phyloP scores from a whole-genome alignment of 2,113 vertebrate genomes.

The Nycticryphes semicollaris region DNA sequence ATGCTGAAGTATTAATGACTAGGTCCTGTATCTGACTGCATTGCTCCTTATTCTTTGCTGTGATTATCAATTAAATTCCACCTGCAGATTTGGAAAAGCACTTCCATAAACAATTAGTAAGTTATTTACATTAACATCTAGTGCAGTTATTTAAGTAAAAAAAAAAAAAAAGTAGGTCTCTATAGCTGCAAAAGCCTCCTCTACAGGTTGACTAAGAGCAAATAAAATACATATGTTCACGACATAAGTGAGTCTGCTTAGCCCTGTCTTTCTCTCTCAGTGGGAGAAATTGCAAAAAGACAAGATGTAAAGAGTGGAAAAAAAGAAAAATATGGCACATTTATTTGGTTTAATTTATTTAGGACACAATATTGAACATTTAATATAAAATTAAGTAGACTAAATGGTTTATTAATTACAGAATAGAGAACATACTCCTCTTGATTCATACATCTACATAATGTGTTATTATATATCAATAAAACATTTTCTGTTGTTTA shows the following conservation, averaged over 20 bases:
- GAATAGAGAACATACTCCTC: not conserved
- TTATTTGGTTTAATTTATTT: constrained; percentile 27
- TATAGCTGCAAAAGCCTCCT: not conserved
- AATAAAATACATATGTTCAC: not conserved
- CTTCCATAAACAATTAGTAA: not conserved
- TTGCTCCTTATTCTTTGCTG: constrained; percentile 28
- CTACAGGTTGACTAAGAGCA: not conserved
- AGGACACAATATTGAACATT: not conserved
- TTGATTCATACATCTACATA: constrained; percentile 15
- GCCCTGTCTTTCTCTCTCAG: not conserved
- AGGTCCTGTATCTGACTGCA: not conserved
- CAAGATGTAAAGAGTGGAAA: not conserved
- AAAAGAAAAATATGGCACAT: not conserved
- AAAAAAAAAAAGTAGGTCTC: not conserved
- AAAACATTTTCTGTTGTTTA: constrained; percentile 58
- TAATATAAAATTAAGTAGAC: constrained; percentile 33
- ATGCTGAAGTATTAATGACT: constrained; percentile 20
- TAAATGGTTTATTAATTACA: constrained; percentile 46
- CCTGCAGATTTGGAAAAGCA: constrained; percentile 40
- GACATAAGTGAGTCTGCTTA: not conserved
- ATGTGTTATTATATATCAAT: constrained; percentile 27
- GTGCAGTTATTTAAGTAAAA: not conserved
- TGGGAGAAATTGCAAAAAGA: not conserved
- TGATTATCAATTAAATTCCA: constrained; percentile 46
- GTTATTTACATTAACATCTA: not conserved